Base-by-base conservation (phyloP, 2,888 invertebrate genomes). In the Cheilosia variabilis region DNA sequence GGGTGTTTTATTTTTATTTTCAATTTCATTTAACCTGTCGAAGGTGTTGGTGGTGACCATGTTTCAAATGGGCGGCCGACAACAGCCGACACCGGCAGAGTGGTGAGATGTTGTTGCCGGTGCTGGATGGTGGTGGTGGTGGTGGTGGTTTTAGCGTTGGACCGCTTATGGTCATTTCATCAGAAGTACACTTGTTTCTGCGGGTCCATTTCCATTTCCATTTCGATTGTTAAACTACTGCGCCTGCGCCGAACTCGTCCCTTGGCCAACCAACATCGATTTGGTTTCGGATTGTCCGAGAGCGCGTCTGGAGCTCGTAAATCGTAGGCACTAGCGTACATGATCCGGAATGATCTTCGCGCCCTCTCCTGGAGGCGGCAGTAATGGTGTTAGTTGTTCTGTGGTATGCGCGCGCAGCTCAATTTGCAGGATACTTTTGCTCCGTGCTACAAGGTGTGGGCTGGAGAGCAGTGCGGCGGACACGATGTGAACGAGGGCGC, bases 21-120 rank as follows among this genome's bases (percentile, higher is more conserved):
- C 57, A 66, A 81, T 86, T 81, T 86, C 76, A 81, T 81, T 81
- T 91, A 91, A 91, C 91, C 91, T 91, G 91, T 91, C 92, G 91
- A 90, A 91, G 92, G 92, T 92, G 92, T 92, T 91, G 91, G 91
- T 90, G 91, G 91, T 91, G 91, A 92, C 90, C 92, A 91, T 91
- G 91, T 91, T 90, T 88, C 76, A 86, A 81, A 81, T 86, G 86
- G 86, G 86, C 81, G 86, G 66, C 81, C 77, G 63, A 72, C 86
- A 76, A 66, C 73, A 62, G 43, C 69, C 43, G 58, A 55, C 55
- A 52, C 52, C 52, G 52, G 52, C 58, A 31, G 27, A 31, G 27
- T 60, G 47, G 22, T 37, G 71, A 19, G 24, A n/a, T 37, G 72
- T 31, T 52, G 60, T 43, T 55, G 19, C 4, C 19, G 22, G 10